Evolutionary conservation across 1,140 invertebrate species (phyloP).

Genomic region (Odontomachus brunneus): DNA sequence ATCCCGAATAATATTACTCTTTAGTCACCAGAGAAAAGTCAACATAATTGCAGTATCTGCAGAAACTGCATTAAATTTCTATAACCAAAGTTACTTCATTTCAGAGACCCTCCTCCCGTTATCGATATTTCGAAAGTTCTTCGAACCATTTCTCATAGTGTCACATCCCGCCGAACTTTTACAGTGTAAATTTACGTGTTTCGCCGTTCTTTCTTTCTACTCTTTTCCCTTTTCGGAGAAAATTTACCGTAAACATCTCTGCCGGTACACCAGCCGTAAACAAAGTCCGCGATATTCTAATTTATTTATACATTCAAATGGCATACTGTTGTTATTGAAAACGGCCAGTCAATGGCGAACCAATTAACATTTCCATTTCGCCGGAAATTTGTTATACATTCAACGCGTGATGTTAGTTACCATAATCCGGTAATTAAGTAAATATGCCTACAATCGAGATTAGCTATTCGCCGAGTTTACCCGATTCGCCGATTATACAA

Average conservation of each 20-base stretch:
- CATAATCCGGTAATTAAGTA: constrained; percentile 50
- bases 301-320: constrained; percentile 55
- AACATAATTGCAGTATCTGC: no score
- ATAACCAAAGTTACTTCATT: no score
- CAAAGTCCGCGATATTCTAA: constrained; percentile 4
- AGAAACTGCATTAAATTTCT: no score
- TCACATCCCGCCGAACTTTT: no score
- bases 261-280: background rate
- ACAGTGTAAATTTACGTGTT: no score
- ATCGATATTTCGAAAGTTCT: no score
- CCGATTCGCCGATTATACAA: constrained; percentile 25
- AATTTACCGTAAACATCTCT: background rate
- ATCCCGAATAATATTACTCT: no score
- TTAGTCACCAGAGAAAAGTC: no score
- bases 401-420: constrained; percentile 40
- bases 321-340: constrained; percentile 25
- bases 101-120: no score
- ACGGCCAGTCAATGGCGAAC: constrained; percentile 3
- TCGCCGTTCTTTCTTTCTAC: no score
- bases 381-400: constrained; percentile 49
- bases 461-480: constrained; percentile 39
- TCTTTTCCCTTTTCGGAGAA: background rate
- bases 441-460: background rate
- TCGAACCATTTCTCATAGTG: no score
- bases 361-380: constrained; percentile 51